Evolutionary conservation across 2,113 vertebrate genomes (phyloP), one percentile per base, ranked within the genome.

Genomic region (Gasterosteus nipponicus): DNA sequence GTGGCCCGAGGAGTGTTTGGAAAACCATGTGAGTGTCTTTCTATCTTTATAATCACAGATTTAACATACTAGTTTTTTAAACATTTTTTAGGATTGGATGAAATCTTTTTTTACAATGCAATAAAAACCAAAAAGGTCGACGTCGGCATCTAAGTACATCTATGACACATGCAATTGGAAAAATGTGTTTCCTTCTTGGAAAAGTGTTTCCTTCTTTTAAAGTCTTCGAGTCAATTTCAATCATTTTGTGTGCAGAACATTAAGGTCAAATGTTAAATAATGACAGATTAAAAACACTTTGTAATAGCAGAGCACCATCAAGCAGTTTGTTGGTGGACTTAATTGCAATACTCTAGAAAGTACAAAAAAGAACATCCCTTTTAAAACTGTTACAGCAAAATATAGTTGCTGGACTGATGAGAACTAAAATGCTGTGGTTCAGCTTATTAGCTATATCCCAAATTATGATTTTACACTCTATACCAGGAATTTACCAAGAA

Each of bases 41-140:
- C 54, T 76, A 57, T 74, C 72, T 64, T 89, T 61, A 58, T 73
- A 84, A 80, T 78, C 46, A 19, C 51, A 68, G 15, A 65, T 76
- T 81, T 67, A 70, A 60, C 22, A 57, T 16, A 73, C 66, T 22
- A 53, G n/a, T 41, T 51, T 18, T 58, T 63, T 73, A 12, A 42
- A 12, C n/a, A 38, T 1, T 46, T 72, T 62, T 46, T 29, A 51
- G 46, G 64, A 73, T 78, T 57, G 35, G 15, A 42, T 33, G 5
- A 33, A 33, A 1, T 33, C 1, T 35, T 9, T 3, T 75, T 72
- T 79, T 51, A 71, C 2, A 5, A 15, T 61, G 31, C 29, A 53
- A 15, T 41, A n/a, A 26, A 65, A 26, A 65, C n/a, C 38, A 41
- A 26, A 69, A 19, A 77, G 33, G 62, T 35, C 56, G 15, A 26